Base-by-base conservation (phyloP, 2,113 vertebrate genomes). In the Charina bottae region DNA sequence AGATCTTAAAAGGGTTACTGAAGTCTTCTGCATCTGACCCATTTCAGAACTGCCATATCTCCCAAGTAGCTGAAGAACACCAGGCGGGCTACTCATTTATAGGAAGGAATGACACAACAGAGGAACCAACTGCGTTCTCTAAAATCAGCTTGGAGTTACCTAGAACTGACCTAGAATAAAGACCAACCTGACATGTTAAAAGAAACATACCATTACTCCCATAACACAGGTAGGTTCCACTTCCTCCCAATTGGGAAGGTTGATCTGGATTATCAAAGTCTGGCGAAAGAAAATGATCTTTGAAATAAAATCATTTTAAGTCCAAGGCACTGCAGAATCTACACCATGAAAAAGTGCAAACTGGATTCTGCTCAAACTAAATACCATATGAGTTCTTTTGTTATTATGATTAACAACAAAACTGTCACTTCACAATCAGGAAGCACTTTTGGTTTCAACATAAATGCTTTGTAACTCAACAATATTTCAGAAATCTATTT, bases 401-500 rank as follows among this genome's bases (percentile, higher is more conserved):
- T 4, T 54, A 0, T 0, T 87, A 49, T 58, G 54, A 92, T 85
- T 60, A 55, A 93, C 33, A 64, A 33, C 37, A 93, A 46, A 94
- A 94, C 46, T 90, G 53, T 15, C 17, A 49, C 0, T 58, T 54
- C 87, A 86, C 24, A 87, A 83, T 93, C 93, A 88, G 87, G 60
- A 84, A 15, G 7, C 59, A 88, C 23, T 93, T 59, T 23, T 12
- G 88, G 1, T 93, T 90, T 42, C 0, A 58, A 49, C 64, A 78
- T 72, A 91, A 87, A 87, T 72, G 60, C 33, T 54, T 83, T 54
- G 84, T 26, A 78, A 78, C 64, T 88, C 85, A 91, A 91, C 59
- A 86, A 56, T 87, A 56, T 91, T 91, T n/a, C 85, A 91, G 72
- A 91, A 88, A 64, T 46, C 24, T 83, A 88, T 91, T 88, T 88